A percentile compares a stretch with the other conserved stretches of the same genome.
Conservation (phyloP, 2,113 vertebrate species). For the Grus americana region DNA sequence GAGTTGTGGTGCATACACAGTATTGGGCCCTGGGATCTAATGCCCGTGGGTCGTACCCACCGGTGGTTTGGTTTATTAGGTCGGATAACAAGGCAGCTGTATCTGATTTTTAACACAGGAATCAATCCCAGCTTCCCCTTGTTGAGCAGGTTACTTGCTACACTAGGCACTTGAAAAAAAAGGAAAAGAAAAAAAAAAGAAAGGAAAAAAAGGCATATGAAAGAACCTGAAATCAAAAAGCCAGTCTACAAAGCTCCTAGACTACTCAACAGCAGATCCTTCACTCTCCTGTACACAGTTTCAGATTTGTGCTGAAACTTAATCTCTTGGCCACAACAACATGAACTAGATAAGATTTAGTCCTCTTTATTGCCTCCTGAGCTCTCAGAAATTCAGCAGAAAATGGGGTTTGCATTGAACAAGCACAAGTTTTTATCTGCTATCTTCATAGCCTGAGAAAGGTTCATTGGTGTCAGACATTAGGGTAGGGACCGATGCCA, state of each 20-base stretch:
- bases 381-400: neutral
- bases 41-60: neutral
- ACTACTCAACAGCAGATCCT: neutral
- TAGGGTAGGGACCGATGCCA: neutral
- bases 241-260: neutral
- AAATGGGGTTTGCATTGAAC: neutral
- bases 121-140: neutral
- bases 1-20: neutral
- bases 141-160: neutral
- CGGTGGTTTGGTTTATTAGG: neutral
- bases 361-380: neutral
- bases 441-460: neutral
- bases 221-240: neutral
- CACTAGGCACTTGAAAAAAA: neutral
- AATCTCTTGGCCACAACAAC: neutral
- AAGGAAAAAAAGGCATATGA: neutral
- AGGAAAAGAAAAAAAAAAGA: neutral
- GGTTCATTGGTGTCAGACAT: rapidly evolving
- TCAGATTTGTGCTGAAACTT: neutral
- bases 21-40: neutral
- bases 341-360: neutral
- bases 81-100: neutral
- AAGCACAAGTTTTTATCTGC: neutral
- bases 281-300: neutral
- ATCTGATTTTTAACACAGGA: neutral